Evolutionary conservation across 1,140 invertebrate genomes (phyloP).

Genomic region (Lasioglossum albipes): DNA sequence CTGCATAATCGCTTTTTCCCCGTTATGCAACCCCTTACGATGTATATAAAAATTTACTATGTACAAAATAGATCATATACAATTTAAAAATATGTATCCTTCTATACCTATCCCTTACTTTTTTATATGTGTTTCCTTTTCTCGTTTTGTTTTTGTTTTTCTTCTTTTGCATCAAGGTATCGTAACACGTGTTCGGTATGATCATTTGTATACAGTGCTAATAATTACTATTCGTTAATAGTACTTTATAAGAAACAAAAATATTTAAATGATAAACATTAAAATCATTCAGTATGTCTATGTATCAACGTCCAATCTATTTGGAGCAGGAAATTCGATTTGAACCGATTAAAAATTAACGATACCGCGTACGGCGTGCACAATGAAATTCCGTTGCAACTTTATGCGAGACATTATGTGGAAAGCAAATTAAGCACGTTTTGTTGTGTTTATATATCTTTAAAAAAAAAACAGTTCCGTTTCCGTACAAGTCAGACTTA

Average conservation of each 20-base stretch:
- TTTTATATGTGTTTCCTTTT: neutral
- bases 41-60: constrained; percentile 55
- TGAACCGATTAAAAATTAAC: neutral
- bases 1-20: constrained; percentile 1
- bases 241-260: constrained; percentile 1
- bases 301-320: neutral
- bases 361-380: neutral
- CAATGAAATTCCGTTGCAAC: constrained; percentile 6
- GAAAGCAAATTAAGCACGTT: constrained; percentile 51
- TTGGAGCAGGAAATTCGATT: neutral
- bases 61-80: constrained; percentile 52
- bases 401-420: constrained; percentile 45
- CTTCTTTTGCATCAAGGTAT: neutral
- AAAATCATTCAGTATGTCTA: neutral
- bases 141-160: too few species aligned
- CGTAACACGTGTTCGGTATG: neutral
- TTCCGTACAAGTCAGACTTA: constrained; percentile 27
- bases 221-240: constrained; percentile 6
- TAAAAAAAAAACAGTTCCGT: neutral
- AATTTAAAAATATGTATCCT: constrained; percentile 42
- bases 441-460: neutral
- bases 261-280: constrained; percentile 3
- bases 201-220: neutral
- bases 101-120: constrained; percentile 7
- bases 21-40: constrained; percentile 9